Percentiles rank a stretch among this genome's conserved stretches.
phyloP scores from a whole-genome alignment of 2,113 vertebrate genomes.

The Pseudolaguvia tuberculata region DNA sequence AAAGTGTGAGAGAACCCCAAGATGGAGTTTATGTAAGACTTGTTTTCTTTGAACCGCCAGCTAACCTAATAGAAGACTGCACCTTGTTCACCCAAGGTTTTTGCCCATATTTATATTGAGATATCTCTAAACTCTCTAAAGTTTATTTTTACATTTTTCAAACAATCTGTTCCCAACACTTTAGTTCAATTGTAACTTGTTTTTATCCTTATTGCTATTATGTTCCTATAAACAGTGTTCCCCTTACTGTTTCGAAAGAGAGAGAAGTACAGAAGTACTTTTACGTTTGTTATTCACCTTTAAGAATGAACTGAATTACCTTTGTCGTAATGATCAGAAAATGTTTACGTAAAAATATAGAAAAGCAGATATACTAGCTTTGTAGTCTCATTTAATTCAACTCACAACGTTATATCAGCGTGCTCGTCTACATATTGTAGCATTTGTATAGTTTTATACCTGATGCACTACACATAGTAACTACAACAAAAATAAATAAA shows the following conservation, averaged over 20 bases:
- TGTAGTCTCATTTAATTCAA: neutral
- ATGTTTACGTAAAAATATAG: neutral
- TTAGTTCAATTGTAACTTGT: neutral
- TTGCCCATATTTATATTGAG: neutral
- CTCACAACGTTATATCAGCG: neutral
- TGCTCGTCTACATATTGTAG: neutral
- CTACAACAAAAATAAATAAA: too few species aligned
- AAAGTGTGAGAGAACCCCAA: conserved; percentile 17
- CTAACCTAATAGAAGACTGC: neutral
- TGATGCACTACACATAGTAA: too few species aligned
- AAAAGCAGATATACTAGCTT: neutral
- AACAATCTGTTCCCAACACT: neutral
- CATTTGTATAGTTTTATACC: neutral
- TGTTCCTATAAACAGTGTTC: neutral
- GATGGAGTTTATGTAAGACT: neutral
- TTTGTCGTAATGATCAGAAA: neutral
- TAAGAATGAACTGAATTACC: neutral
- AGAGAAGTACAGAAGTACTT: neutral
- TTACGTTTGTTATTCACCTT: too few species aligned
- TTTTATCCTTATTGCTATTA: neutral
- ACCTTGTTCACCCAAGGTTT: neutral
- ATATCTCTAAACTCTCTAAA: too few species aligned
- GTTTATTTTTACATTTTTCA: neutral
- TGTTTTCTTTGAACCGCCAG: neutral
- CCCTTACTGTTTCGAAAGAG: neutral